These are phyloP conservation scores for Verasper variegatus DNA, from an alignment of 2,113 vertebrate genomes.

Conservation along the genomic window DNA sequence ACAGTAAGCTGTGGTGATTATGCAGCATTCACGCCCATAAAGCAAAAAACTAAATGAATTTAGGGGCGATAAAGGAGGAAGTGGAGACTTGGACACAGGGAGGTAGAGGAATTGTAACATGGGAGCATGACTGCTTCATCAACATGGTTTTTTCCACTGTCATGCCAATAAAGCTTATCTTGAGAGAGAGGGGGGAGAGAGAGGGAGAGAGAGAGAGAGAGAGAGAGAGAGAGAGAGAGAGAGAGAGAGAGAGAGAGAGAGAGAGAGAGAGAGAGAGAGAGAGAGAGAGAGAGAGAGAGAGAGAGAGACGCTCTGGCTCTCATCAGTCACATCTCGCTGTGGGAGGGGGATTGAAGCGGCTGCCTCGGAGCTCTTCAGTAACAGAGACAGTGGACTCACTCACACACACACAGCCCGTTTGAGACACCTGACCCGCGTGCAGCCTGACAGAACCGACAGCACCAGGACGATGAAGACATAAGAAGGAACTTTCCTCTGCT, in stretches of 20 bases:
- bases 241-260: not conserved
- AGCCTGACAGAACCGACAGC: constrained; percentile 24
- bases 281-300: not conserved
- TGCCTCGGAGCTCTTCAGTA: constrained; percentile 63
- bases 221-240: not conserved
- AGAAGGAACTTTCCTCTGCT: constrained; percentile 45
- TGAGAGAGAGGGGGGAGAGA: not conserved
- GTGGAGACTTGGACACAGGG: not conserved
- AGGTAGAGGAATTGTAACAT: constrained; percentile 17
- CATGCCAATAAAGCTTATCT: constrained; percentile 25
- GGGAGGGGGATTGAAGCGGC: constrained; percentile 60
- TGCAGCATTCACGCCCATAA: not conserved
- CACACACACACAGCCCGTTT: constrained; percentile 17
- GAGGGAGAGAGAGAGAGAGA: not conserved
- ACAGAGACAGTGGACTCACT: constrained; percentile 65
- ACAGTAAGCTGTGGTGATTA: constrained; percentile 25
- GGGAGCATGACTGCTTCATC: constrained; percentile 40
- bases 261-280: not conserved
- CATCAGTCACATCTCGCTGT: constrained; percentile 68
- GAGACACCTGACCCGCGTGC: constrained; percentile 49
- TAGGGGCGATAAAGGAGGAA: constrained; percentile 21
- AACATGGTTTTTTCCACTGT: constrained; percentile 23
- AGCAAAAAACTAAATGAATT: constrained; percentile 39
- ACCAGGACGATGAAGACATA: constrained; percentile 3
- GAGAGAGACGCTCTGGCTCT: constrained; percentile 30